phyloP scores from a whole-genome alignment of 2,888 invertebrate genomes.

The Bugula neritina region DNA sequence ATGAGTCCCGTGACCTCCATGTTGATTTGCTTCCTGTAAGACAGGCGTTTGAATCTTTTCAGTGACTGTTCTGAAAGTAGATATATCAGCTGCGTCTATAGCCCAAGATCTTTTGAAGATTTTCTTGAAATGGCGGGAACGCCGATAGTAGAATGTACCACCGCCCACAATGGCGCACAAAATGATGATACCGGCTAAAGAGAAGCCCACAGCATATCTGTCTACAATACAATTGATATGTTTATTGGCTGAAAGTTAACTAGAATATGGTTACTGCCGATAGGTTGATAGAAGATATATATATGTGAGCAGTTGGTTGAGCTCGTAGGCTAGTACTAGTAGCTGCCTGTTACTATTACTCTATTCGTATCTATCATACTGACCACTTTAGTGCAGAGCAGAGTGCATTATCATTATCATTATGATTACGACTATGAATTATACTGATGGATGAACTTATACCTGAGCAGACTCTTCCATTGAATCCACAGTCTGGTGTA shows the following conservation, averaged over 20 bases:
- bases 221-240: too few relatives aligned
- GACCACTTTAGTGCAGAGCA: too few relatives aligned
- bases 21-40: neutral
- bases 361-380: too few relatives aligned
- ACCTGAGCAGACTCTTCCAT: slow-evolving; percentile 4
- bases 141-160: neutral
- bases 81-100: neutral
- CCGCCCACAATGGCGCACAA: neutral
- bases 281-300: too few relatives aligned
- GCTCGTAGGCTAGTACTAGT: too few relatives aligned
- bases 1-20: neutral
- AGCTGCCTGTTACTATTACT: too few relatives aligned
- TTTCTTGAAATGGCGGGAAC: neutral
- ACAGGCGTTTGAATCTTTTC: neutral
- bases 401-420: too few relatives aligned
- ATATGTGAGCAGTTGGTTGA: too few relatives aligned
- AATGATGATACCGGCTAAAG: neutral
- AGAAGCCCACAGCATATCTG: neutral
- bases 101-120: slow-evolving; percentile 19
- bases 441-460: too few relatives aligned
- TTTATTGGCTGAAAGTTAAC: neutral
- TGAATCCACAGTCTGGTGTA: neutral
- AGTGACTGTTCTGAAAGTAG: neutral
- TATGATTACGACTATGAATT: too few relatives aligned
- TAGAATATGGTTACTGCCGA: too few relatives aligned